A percentile compares a stretch with the other conserved stretches of the same genome.
These are phyloP conservation scores for Lagopus muta DNA, from an alignment of 2,113 vertebrate genomes.

Conservation along the genomic window DNA sequence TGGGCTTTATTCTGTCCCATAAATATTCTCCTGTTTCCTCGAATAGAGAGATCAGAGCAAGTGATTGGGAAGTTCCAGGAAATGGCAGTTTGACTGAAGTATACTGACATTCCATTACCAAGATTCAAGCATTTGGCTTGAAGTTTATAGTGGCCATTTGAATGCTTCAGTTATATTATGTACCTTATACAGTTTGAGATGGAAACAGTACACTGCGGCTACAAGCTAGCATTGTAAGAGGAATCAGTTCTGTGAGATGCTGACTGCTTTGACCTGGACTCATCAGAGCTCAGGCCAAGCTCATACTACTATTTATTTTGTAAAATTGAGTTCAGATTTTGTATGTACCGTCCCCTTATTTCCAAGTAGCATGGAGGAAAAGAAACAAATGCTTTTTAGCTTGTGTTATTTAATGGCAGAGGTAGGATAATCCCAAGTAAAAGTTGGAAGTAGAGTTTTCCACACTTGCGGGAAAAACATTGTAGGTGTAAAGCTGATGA, in stretches of 20 bases:
- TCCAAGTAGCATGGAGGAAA: background rate
- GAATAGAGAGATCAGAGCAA: background rate
- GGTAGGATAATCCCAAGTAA: background rate
- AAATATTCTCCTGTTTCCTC: background rate
- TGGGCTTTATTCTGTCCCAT: background rate
- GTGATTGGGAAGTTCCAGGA: background rate
- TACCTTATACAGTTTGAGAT: background rate
- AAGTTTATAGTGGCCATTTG: background rate
- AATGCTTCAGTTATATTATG: background rate
- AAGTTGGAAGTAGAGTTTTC: background rate
- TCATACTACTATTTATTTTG: background rate
- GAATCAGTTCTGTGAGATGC: background rate
- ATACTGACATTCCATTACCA: background rate
- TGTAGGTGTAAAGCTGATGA: background rate
- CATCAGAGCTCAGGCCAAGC: background rate
- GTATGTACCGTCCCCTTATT: background rate
- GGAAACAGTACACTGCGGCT: background rate
- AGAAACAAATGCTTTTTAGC: background rate
- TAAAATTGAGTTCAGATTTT: background rate
- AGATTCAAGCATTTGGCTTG: background rate
- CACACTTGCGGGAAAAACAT: fast-evolving
- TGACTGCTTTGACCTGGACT: background rate
- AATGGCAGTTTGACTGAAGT: background rate
- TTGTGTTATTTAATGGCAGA: background rate
- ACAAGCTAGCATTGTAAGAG: background rate